These are phyloP conservation scores for Apodemus agrarius DNA, from an alignment of 2,797 vertebrate genomes.

Conservation along the genomic window DNA sequence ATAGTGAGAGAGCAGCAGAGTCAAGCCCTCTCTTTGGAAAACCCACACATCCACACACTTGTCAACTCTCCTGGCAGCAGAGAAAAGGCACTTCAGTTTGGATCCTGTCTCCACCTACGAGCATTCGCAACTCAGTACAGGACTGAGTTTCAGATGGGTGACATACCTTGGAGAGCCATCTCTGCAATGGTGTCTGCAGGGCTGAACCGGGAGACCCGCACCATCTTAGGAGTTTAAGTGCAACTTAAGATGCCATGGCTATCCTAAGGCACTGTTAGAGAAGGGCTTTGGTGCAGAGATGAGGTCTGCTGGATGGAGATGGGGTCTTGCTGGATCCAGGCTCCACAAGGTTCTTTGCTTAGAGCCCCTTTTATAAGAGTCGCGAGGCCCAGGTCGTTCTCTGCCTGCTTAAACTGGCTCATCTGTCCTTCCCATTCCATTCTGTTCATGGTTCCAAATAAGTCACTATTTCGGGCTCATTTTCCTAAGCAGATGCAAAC, in stretches of 20 bases:
- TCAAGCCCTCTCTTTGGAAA: slow-evolving; percentile 53
- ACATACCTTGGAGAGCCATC: slow-evolving; percentile 80
- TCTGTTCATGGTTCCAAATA: slow-evolving; percentile 62
- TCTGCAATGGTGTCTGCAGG: slow-evolving; percentile 75
- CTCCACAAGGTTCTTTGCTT: slow-evolving; percentile 25
- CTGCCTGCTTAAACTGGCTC: slow-evolving; percentile 79
- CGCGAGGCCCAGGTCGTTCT: slow-evolving; percentile 52
- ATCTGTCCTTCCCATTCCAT: slow-evolving; percentile 69
- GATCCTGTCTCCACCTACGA: slow-evolving; percentile 42
- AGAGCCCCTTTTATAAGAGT: slow-evolving; percentile 44
- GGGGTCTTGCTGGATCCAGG: background rate
- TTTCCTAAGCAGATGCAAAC: slow-evolving; percentile 82
- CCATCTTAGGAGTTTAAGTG: slow-evolving; percentile 64
- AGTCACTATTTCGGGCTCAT: slow-evolving; percentile 72
- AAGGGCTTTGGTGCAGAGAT: slow-evolving; percentile 53
- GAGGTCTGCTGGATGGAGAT: background rate
- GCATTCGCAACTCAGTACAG: slow-evolving; percentile 40
- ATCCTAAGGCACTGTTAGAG: background rate
- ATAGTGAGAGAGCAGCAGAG: slow-evolving; percentile 62
- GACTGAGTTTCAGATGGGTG: slow-evolving; percentile 73
- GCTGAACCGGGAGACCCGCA: slow-evolving; percentile 78
- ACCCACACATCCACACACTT: slow-evolving; percentile 20
- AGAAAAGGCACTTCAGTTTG: slow-evolving; percentile 74
- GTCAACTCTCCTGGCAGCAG: slow-evolving; percentile 36
- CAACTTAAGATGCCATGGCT: background rate